A percentile compares a stretch with the other conserved stretches of the same genome.
Conservation (phyloP, 2,113 vertebrate species). For the Bubo blakistoni region DNA sequence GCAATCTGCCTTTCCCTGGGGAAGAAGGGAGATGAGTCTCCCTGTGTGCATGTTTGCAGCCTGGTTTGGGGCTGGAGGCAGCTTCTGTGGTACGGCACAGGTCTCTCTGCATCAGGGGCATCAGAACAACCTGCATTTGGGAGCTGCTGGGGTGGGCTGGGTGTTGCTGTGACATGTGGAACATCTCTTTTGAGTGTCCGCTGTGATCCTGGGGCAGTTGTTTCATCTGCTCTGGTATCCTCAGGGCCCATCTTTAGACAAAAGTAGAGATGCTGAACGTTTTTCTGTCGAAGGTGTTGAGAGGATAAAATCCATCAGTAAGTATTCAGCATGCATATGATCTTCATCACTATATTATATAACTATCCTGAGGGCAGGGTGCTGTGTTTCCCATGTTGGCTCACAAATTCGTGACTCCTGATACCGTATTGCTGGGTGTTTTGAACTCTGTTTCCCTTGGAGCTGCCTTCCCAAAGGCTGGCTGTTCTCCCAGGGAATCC, state of each 20-base stretch:
- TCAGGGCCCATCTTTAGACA: not conserved
- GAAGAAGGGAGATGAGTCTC: not conserved
- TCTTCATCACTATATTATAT: not conserved
- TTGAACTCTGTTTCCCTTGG: not conserved
- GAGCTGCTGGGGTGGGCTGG: not conserved
- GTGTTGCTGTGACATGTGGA: not conserved
- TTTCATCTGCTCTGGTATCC: not conserved
- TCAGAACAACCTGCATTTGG: not conserved
- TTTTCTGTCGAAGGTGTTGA: not conserved
- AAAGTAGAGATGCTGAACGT: not conserved
- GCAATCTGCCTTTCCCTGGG: not conserved
- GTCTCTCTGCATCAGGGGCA: not conserved
- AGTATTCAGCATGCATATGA: not conserved
- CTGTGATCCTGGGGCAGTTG: not conserved
- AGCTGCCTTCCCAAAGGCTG: not conserved
- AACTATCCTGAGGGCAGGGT: not conserved
- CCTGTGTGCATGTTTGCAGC: not conserved
- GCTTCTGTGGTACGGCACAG: not conserved
- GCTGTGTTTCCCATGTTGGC: accelerated
- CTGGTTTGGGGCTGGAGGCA: not conserved
- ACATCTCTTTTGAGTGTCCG: not conserved
- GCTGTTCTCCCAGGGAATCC: not conserved
- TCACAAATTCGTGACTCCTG: not conserved
- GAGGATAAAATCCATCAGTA: not conserved
- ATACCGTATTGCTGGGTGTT: not conserved